A percentile compares a stretch with the other conserved stretches of the same genome.
Conservation (phyloP, 2,113 vertebrate genomes). For the Daphoenositta chrysoptera region DNA sequence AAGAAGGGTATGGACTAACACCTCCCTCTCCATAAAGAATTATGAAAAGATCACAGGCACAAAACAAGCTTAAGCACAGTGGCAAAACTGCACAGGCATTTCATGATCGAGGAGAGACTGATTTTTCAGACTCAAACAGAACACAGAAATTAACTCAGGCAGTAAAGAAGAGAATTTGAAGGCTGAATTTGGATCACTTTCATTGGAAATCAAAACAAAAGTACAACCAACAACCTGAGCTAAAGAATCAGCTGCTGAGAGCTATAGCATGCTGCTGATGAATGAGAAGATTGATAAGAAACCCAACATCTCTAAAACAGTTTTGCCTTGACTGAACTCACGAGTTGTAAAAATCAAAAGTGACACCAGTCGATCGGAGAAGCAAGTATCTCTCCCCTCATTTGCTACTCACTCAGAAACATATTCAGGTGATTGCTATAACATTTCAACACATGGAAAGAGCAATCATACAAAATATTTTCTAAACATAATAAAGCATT, state of each 20-base stretch:
- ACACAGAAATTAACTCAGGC: neutral
- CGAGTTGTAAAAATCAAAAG: neutral
- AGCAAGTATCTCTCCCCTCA: neutral
- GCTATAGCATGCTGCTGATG: neutral
- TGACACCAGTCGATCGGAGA: neutral
- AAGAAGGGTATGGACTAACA: neutral
- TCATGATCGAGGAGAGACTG: neutral
- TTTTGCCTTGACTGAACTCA: neutral
- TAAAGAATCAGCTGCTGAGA: neutral
- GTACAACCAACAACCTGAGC: neutral
- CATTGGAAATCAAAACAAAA: neutral
- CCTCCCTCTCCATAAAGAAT: neutral
- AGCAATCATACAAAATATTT: neutral
- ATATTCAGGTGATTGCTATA: neutral
- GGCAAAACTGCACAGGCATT: neutral
- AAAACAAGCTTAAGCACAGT: neutral
- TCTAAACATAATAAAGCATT: neutral
- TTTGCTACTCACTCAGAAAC: neutral
- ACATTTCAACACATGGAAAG: neutral
- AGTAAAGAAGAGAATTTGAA: neutral
- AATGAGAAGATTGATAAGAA: neutral
- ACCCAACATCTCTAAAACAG: neutral
- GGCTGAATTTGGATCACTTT: neutral
- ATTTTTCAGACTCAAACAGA: neutral
- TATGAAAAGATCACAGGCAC: slow-evolving; percentile 34